These are phyloP conservation scores for Phaonia tiefii DNA, from an alignment of 2,888 invertebrate species.

Conservation along the genomic window DNA sequence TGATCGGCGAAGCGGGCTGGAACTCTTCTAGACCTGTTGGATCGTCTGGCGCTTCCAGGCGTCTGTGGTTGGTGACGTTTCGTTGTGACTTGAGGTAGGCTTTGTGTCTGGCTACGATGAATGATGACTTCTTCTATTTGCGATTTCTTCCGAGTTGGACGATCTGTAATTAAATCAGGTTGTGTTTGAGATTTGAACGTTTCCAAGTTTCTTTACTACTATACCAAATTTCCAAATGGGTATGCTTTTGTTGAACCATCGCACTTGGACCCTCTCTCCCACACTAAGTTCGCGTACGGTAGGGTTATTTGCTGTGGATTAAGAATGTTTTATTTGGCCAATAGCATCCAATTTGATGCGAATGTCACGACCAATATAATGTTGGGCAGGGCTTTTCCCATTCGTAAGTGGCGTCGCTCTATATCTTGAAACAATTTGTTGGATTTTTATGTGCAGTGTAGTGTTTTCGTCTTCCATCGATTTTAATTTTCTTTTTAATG, in stretches of 20 bases:
- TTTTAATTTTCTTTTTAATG: conserved; percentile 48
- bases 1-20: too few relatives aligned
- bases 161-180: conserved; percentile 18
- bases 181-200: background rate
- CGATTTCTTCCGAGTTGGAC: background rate
- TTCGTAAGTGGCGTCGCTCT: conserved; percentile 49
- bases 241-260: conserved; percentile 30
- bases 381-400: conserved; percentile 44
- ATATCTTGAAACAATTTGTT: conserved; percentile 43
- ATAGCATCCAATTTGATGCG: conserved; percentile 47
- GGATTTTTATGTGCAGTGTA: conserved; percentile 72
- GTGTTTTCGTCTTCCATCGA: conserved; percentile 74
- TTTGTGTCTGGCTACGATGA: conserved; percentile 4
- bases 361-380: conserved; percentile 48
- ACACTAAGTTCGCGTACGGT: conserved; percentile 39
- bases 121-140: conserved; percentile 36
- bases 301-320: background rate
- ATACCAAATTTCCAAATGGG: conserved; percentile 37
- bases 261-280: conserved; percentile 52
- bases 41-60: conserved; percentile 32
- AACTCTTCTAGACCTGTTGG: conserved; percentile 3
- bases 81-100: conserved; percentile 14
- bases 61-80: conserved; percentile 34
- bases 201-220: conserved; percentile 8
- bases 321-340: conserved; percentile 29